These are phyloP conservation scores for Drosophila chauvacae DNA, from an alignment of 1,140 invertebrate genomes.

Conservation along the genomic window DNA sequence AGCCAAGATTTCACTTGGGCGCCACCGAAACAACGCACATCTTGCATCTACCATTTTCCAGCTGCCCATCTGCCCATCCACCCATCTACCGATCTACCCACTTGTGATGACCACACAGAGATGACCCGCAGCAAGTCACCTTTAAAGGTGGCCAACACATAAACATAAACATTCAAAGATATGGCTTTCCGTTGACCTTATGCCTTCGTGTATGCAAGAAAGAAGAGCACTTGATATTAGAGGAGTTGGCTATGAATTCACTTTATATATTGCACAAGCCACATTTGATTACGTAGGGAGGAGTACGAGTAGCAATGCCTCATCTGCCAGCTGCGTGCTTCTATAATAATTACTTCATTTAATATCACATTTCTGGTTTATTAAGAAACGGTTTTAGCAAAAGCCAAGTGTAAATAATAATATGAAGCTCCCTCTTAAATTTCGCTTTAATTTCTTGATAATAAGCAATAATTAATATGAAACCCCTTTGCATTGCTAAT, in stretches of 20 bases:
- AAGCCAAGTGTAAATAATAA: neutral
- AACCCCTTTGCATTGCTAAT: too few relatives aligned
- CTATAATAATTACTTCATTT: neutral
- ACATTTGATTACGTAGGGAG: neutral
- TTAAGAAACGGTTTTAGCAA: too few relatives aligned
- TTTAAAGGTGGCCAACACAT: conserved; percentile 8
- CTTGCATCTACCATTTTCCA: conserved; percentile 5
- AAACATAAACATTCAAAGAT: conserved; percentile 11
- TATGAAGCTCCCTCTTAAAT: neutral
- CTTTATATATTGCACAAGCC: neutral
- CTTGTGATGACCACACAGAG: conserved; percentile 8
- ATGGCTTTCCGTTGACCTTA: conserved; percentile 7
- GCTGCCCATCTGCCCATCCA: neutral
- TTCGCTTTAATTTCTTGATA: too few relatives aligned
- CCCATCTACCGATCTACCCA: conserved; percentile 7
- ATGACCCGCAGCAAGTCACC: conserved; percentile 13
- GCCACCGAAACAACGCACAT: conserved; percentile 20
- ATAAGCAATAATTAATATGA: too few relatives aligned
- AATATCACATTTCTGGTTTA: neutral
- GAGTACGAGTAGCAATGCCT: neutral
- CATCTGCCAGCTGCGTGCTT: neutral
- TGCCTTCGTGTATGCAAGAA: neutral
- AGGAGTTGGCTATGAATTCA: neutral
- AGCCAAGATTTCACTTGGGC: conserved; percentile 32
- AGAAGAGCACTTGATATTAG: conserved; percentile 7